These are phyloP conservation scores for Axis porcinus DNA, from an alignment of 2,113 vertebrate species.

Conservation along the genomic window DNA sequence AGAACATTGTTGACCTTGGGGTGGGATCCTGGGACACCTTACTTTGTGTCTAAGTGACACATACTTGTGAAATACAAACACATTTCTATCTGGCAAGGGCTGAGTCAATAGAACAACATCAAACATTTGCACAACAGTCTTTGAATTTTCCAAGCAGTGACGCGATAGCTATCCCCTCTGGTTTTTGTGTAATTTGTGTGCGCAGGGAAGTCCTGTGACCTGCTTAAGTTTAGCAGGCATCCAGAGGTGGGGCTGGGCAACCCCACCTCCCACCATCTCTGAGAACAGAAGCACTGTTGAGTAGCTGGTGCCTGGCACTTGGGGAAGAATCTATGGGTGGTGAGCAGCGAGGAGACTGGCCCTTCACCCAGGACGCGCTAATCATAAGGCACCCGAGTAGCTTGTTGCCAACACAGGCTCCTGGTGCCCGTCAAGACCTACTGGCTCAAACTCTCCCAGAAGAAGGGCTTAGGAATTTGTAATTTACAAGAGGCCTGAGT, in stretches of 20 bases:
- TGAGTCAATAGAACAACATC: neutral
- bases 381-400: neutral
- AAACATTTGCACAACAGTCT: slow-evolving; percentile 45
- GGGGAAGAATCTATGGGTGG: neutral
- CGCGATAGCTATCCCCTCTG: neutral
- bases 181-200: neutral
- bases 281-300: neutral
- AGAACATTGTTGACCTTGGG: slow-evolving; percentile 1
- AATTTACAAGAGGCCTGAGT: neutral
- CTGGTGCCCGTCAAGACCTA: neutral
- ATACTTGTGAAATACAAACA: slow-evolving; percentile 65
- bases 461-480: neutral
- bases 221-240: neutral
- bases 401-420: neutral
- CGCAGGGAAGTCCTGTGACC: neutral
- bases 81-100: slow-evolving; percentile 42
- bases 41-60: slow-evolving; percentile 37
- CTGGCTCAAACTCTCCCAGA: neutral
- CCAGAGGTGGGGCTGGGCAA: neutral
- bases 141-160: neutral
- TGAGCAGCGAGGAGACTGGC: neutral
- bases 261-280: neutral
- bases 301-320: neutral
- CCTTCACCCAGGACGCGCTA: neutral
- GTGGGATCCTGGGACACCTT: slow-evolving; percentile 21